These are phyloP conservation scores for Marronus borbonicus DNA, from an alignment of 2,888 invertebrate species.

Conservation along the genomic window DNA sequence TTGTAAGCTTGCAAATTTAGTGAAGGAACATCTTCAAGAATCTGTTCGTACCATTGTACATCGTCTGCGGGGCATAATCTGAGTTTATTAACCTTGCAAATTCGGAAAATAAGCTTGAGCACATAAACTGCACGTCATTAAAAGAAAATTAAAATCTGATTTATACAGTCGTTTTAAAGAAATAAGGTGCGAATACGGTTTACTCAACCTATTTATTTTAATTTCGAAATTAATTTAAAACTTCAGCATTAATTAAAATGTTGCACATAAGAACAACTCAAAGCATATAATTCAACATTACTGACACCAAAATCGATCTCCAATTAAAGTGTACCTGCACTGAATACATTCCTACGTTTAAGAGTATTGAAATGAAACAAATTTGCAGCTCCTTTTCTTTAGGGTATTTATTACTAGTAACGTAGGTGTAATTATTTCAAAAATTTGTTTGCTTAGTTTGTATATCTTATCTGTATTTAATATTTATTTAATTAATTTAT, in stretches of 20 bases:
- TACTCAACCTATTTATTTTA: neutral
- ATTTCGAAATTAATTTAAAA: neutral
- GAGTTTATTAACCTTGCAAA: slow-evolving; percentile 21
- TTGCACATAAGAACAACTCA: neutral
- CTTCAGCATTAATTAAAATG: neutral
- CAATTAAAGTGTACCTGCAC: neutral
- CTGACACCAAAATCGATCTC: neutral
- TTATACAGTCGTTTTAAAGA: neutral
- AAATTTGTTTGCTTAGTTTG: too few relatives aligned
- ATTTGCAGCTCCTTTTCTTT: too few relatives aligned
- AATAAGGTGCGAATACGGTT: neutral
- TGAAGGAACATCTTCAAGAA: too few relatives aligned
- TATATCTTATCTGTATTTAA: too few relatives aligned
- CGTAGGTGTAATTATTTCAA: too few relatives aligned
- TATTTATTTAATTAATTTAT: too few relatives aligned
- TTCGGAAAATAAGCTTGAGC: slow-evolving; percentile 21
- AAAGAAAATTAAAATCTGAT: slow-evolving; percentile 31
- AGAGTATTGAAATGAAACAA: neutral
- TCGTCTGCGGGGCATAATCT: neutral
- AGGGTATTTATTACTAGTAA: too few relatives aligned
- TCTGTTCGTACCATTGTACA: too few relatives aligned
- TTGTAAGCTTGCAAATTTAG: too few relatives aligned
- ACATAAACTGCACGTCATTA: slow-evolving; percentile 21
- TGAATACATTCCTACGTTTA: neutral
- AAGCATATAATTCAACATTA: neutral